These are phyloP conservation scores for Muntiacus reevesi DNA, from an alignment of 2,113 vertebrate species.

Conservation along the genomic window DNA sequence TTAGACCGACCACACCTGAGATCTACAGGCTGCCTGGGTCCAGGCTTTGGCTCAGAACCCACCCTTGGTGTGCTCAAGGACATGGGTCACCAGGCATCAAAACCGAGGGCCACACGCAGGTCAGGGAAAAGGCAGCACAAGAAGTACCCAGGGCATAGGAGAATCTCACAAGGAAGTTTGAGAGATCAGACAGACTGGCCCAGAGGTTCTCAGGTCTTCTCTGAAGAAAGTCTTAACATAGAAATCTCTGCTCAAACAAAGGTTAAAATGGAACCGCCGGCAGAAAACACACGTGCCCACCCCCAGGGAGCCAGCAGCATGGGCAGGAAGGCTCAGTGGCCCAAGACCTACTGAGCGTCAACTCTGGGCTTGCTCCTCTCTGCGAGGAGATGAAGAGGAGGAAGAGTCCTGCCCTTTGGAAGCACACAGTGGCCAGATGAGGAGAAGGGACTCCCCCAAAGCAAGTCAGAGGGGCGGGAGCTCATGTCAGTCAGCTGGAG, in stretches of 20 bases:
- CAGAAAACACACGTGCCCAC: background rate
- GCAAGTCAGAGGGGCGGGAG: background rate
- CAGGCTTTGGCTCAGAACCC: background rate
- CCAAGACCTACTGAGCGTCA: background rate
- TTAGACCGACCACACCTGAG: background rate
- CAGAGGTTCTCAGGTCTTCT: background rate
- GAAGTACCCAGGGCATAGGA: background rate
- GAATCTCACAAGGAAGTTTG: background rate
- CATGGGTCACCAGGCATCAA: background rate
- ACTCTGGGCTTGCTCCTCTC: background rate
- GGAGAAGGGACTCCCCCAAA: background rate
- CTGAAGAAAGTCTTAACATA: background rate
- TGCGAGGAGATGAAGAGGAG: background rate
- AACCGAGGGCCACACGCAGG: background rate
- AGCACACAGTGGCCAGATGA: background rate
- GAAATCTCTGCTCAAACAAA: background rate
- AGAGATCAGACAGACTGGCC: background rate
- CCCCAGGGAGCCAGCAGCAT: background rate
- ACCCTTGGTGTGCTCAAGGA: background rate
- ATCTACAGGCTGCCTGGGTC: background rate
- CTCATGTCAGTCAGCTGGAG: background rate
- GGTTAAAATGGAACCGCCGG: background rate
- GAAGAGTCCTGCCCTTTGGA: background rate
- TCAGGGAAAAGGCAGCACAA: background rate
- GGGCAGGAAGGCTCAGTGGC: background rate